Evolutionary conservation across 1,140 invertebrate genomes (phyloP).

Genomic region (Neocloeon triangulifer): DNA sequence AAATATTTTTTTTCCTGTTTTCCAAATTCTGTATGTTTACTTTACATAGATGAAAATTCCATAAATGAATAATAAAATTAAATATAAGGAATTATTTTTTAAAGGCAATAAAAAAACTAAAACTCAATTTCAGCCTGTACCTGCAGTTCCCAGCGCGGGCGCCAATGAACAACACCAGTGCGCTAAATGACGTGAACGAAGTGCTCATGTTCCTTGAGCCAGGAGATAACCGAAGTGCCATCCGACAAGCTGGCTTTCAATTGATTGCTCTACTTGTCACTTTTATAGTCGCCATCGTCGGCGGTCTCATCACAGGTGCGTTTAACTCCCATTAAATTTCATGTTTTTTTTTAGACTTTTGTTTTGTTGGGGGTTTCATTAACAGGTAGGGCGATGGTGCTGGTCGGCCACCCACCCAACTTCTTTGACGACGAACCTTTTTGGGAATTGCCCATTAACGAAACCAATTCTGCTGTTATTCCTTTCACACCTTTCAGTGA

Average conservation of each 20-base stretch:
- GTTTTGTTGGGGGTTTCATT: not conserved
- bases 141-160: slow-evolving; percentile 25
- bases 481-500: not conserved
- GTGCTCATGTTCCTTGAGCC: slow-evolving; percentile 13
- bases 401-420: no score
- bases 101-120: not conserved
- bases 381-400: not conserved
- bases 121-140: slow-evolving; percentile 17
- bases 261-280: slow-evolving; percentile 46
- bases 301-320: slow-evolving; percentile 67
- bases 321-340: slow-evolving; percentile 3
- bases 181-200: slow-evolving; percentile 12
- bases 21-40: no score
- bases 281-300: slow-evolving; percentile 39
- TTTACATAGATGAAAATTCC: no score
- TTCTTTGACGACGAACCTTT: slow-evolving; percentile 8
- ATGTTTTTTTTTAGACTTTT: not conserved
- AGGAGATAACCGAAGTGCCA: slow-evolving; percentile 34
- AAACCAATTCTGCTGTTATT: not conserved
- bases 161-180: slow-evolving; percentile 16
- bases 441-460: slow-evolving; percentile 8
- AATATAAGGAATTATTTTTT: not conserved
- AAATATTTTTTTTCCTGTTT: slow-evolving; percentile 5
- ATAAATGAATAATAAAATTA: no score
- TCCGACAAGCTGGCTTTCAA: slow-evolving; percentile 57